Evolutionary conservation across 2,888 invertebrate species (phyloP), one percentile per base, ranked within the genome.

Genomic region (Spodoptera exigua): DNA sequence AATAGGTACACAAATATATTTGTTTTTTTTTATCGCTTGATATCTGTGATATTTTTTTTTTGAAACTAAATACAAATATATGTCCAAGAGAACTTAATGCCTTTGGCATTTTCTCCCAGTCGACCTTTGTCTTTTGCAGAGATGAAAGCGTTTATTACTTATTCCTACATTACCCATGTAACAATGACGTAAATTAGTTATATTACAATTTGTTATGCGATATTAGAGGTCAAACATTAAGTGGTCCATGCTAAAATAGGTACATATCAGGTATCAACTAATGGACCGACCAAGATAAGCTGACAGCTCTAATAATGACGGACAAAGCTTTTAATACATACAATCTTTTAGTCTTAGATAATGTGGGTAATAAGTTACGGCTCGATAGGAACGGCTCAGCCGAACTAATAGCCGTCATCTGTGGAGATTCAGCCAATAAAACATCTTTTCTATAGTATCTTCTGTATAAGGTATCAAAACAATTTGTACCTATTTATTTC

Each of bases 251-350:
- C 64, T 69, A 74, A 77, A 78, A 78, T 74, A 73, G 61, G 65
- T 67, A 64, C 69, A 75, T 79, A 74, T 82, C 80, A 72, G 69
- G 76, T 85, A 79, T 78, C 78, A 41, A 41, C 78, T 86, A 86
- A 85, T 86, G 84, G 82, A 76, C 58, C 56, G 62, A 41, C 46
- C 68, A 54, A 69, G 77, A 80, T 83, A 77, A 77, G 58, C 73
- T 60, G 67, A 46, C 67, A 72, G 56, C 64, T 52, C 48, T 69
- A 61, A 64, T 60, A 56, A 52, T 62, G 65, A 59, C 52, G 40
- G 48, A 53, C 54, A 49, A 48, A 61, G 55, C 53, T 47, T 41
- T 44, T 63, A 55, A 73, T 61, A 64, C 41, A 55, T 43, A 56
- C 32, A 13, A 48, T 56, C 21, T 49, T 44, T 52, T 46, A 58